These are phyloP conservation scores for Leguminivora glycinivorella DNA, from an alignment of 1,140 invertebrate genomes.

Conservation along the genomic window DNA sequence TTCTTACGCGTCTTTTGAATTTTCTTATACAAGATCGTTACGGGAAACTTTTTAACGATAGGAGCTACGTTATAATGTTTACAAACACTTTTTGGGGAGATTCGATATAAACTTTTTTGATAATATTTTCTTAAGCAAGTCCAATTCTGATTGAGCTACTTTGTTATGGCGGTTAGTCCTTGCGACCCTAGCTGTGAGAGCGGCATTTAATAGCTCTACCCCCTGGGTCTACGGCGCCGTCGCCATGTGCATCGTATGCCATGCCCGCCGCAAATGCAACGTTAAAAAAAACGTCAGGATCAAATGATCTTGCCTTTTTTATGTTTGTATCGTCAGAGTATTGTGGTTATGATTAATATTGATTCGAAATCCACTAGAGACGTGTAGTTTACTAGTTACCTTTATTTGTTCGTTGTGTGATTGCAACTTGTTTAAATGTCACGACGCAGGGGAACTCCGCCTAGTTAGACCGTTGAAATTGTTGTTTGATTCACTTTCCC, in stretches of 20 bases:
- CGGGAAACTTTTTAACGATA: conserved; percentile 18
- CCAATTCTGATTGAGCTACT: neutral
- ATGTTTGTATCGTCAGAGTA: neutral
- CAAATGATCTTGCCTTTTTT: neutral
- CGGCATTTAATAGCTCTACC: neutral
- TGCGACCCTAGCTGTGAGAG: neutral
- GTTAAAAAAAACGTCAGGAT: neutral
- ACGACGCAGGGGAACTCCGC: neutral
- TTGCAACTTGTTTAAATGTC: neutral
- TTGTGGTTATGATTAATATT: conserved; percentile 5
- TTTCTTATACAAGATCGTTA: conserved; percentile 9
- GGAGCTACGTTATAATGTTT: conserved; percentile 1
- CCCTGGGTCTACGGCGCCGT: conserved; percentile 3
- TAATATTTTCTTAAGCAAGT: neutral
- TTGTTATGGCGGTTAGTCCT: neutral
- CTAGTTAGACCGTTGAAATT: neutral
- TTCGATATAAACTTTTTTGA: neutral
- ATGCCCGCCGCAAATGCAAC: neutral
- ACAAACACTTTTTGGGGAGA: neutral
- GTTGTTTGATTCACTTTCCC: conserved; percentile 12
- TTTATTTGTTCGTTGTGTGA: neutral
- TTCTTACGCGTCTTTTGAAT: neutral
- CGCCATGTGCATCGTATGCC: neutral
- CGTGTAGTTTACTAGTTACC: neutral
- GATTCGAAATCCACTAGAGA: neutral